Evolutionary conservation across 92 coral and sea anemone genomes (phyloP).

Genomic region (Galaxea fascicularis): DNA sequence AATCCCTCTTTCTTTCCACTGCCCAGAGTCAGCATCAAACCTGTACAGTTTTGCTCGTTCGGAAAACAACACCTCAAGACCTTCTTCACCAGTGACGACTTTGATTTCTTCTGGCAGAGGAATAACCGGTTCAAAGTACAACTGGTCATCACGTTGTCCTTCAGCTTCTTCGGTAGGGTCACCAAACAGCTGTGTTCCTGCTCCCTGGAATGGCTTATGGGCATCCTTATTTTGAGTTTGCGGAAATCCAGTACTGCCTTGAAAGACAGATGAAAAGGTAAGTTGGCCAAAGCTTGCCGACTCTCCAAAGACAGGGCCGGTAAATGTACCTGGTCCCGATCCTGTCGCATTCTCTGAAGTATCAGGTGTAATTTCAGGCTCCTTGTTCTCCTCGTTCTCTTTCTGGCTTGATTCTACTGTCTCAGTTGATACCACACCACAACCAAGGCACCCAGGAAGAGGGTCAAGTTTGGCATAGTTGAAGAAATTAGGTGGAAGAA

Average conservation of each 20-base stretch:
- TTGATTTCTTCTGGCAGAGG: slow-evolving; percentile 88
- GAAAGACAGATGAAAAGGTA: slow-evolving; percentile 72
- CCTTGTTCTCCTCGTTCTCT: slow-evolving; percentile 6
- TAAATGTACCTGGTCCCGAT: not conserved
- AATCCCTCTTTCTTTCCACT: slow-evolving; percentile 98
- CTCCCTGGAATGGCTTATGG: slow-evolving; percentile 67
- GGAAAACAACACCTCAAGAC: slow-evolving; percentile 76
- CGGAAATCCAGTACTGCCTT: slow-evolving; percentile 40
- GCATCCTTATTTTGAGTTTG: not conserved
- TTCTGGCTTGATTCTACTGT: not conserved
- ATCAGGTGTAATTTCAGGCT: not conserved
- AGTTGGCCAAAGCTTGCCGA: slow-evolving; percentile 64
- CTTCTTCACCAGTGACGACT: slow-evolving; percentile 91
- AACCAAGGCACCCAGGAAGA: slow-evolving; percentile 79
- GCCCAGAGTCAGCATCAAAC: slow-evolving; percentile 72
- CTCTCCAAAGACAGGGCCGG: slow-evolving; percentile 74
- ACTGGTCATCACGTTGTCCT: slow-evolving; percentile 59
- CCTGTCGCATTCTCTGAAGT: not conserved
- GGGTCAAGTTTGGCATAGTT: slow-evolving; percentile 58
- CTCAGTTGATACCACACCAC: slow-evolving; percentile 20
- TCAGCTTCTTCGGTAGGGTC: slow-evolving; percentile 42
- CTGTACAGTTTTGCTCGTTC: slow-evolving; percentile 91
- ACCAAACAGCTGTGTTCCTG: slow-evolving; percentile 85
- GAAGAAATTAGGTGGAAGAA: slow-evolving; percentile 89
- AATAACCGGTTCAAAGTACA: slow-evolving; percentile 87